These are phyloP conservation scores for Chymomyza costata DNA, from an alignment of 1,140 invertebrate species.

Conservation along the genomic window DNA sequence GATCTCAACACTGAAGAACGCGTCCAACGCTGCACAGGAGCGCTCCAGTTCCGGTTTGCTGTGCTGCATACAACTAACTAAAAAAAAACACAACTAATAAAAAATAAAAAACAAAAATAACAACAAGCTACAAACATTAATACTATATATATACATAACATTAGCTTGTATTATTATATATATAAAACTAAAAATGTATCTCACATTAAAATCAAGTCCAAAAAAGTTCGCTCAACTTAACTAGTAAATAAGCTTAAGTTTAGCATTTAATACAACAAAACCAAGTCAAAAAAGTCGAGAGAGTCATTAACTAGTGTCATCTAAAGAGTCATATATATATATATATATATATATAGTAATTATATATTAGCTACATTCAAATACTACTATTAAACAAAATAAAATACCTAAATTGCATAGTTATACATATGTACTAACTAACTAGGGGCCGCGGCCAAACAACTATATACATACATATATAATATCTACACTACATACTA, in stretches of 20 bases:
- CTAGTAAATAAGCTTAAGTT: constrained; percentile 59
- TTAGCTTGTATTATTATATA: too few relatives aligned
- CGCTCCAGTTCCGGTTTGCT: neutral
- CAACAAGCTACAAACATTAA: neutral
- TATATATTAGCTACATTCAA: constrained; percentile 30
- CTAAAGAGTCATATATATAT: neutral
- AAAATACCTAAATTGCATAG: constrained; percentile 25
- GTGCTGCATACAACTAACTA: constrained; percentile 17
- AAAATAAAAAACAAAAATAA: constrained; percentile 1
- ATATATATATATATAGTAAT: constrained; percentile 35
- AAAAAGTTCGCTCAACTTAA: constrained; percentile 48
- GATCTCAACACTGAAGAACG: constrained; percentile 1
- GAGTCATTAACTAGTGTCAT: too few relatives aligned
- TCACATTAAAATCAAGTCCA: too few relatives aligned
- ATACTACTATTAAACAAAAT: constrained; percentile 20
- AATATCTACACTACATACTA: too few relatives aligned
- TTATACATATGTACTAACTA: constrained; percentile 35
- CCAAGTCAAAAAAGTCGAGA: constrained; percentile 23
- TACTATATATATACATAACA: too few relatives aligned
- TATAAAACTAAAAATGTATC: too few relatives aligned
- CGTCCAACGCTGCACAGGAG: neutral
- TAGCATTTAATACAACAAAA: constrained; percentile 39
- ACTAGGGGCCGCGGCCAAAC: constrained; percentile 53
- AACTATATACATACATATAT: too few relatives aligned
- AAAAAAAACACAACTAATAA: constrained; percentile 20